These are phyloP conservation scores for Vireo altiloquus DNA, from an alignment of 2,113 vertebrate genomes.

Conservation along the genomic window DNA sequence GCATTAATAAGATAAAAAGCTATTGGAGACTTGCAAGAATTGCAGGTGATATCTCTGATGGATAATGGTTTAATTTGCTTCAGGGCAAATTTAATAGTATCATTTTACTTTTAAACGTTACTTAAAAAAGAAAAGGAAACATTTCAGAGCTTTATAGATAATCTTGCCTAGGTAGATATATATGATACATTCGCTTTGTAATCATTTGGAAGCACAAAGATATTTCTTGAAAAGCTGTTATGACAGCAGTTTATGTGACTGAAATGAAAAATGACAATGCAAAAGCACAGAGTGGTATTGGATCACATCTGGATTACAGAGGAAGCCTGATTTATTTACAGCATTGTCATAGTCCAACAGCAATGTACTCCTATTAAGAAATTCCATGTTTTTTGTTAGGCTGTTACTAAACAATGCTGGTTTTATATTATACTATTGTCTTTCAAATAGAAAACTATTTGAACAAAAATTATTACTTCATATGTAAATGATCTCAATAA, in stretches of 20 bases:
- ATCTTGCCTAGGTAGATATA: not conserved
- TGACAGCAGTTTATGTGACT: not conserved
- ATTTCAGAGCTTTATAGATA: not conserved
- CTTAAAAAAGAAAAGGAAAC: not conserved
- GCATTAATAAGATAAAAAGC: not conserved
- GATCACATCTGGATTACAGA: not conserved
- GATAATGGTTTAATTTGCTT: constrained; percentile 49
- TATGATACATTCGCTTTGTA: not conserved
- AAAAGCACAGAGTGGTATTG: not conserved
- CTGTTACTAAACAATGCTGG: not conserved
- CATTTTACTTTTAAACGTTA: not conserved
- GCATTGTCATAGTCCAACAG: not conserved
- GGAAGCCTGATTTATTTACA: not conserved
- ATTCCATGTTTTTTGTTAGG: not conserved
- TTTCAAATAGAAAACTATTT: not conserved
- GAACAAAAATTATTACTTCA: not conserved
- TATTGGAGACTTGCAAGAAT: not conserved
- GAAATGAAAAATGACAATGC: not conserved
- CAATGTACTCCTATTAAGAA: not conserved
- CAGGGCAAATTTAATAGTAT: constrained; percentile 2
- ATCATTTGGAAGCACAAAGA: not conserved
- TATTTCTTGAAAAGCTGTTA: not conserved
- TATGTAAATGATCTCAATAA: not conserved
- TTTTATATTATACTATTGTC: not conserved
- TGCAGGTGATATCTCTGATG: not conserved